These are phyloP conservation scores for Trichonephila clavipes DNA, from an alignment of 1,140 invertebrate species.

Conservation along the genomic window DNA sequence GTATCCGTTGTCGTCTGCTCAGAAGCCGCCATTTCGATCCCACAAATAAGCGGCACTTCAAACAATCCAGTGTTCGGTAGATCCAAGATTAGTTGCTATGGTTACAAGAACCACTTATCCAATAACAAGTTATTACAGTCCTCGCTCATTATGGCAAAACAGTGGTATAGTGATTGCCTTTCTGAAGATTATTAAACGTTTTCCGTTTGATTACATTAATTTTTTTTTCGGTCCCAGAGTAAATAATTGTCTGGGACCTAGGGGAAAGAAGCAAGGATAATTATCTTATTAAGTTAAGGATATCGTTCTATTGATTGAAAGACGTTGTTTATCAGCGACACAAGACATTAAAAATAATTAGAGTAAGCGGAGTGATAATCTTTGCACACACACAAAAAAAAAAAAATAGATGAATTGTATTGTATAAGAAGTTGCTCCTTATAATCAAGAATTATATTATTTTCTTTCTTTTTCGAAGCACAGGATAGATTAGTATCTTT, in stretches of 20 bases:
- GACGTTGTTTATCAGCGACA: background rate
- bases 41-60: background rate
- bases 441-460: too few species aligned
- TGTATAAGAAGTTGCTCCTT: too few species aligned
- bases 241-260: background rate
- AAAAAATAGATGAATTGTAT: background rate
- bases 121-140: constrained; percentile 18
- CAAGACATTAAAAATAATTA: constrained; percentile 22
- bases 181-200: background rate
- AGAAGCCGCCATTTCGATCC: background rate
- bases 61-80: background rate
- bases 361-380: background rate
- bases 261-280: background rate
- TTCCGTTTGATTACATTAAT: background rate
- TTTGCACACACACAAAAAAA: background rate
- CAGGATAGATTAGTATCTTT: too few species aligned
- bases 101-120: background rate
- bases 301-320: background rate
- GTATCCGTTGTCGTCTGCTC: background rate
- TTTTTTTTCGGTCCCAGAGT: background rate
- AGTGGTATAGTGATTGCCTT: background rate
- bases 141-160: background rate
- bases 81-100: background rate
- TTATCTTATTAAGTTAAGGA: background rate
- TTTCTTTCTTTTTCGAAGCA: too few species aligned